A percentile compares a stretch with the other conserved stretches of the same genome.
phyloP scores from a whole-genome alignment of 2,888 invertebrate genomes.

The Sarcophaga variegata region DNA sequence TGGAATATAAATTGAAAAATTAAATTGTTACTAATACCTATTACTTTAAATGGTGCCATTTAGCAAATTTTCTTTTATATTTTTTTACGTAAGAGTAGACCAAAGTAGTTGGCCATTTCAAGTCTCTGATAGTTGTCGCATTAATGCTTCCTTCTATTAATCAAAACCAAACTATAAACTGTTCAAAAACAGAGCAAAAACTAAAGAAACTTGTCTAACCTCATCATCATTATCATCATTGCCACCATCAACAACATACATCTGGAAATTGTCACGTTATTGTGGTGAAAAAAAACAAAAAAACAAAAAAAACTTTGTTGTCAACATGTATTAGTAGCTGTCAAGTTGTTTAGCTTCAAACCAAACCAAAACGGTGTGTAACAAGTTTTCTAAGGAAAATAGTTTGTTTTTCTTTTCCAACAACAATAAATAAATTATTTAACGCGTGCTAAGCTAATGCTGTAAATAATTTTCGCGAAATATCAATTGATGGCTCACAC shows the following conservation, averaged over 20 bases:
- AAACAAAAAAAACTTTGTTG: not conserved
- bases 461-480: not conserved
- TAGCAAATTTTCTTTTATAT: conserved; percentile 10
- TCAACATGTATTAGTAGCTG: conserved; percentile 31
- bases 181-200: not conserved
- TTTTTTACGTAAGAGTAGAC: conserved; percentile 13
- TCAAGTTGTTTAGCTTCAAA: no score
- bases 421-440: conserved; percentile 34
- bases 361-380: no score
- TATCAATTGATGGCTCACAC: conserved; percentile 1
- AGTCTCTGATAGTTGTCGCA: conserved; percentile 37
- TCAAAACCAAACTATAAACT: conserved; percentile 33
- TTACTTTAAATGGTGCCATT: not conserved
- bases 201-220: conserved; percentile 40
- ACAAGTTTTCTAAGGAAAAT: conserved; percentile 1
- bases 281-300: not conserved
- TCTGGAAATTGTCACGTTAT: conserved; percentile 26
- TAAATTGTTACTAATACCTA: no score
- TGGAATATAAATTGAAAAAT: no score
- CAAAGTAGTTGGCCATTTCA: conserved; percentile 29
- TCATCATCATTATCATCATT: conserved; percentile 3
- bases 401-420: conserved; percentile 36
- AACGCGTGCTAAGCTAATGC: conserved; percentile 35
- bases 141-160: conserved; percentile 39
- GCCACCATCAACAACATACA: not conserved